Conservation (phyloP, 1,140 invertebrate species). For the Bombus sibiricus region DNA sequence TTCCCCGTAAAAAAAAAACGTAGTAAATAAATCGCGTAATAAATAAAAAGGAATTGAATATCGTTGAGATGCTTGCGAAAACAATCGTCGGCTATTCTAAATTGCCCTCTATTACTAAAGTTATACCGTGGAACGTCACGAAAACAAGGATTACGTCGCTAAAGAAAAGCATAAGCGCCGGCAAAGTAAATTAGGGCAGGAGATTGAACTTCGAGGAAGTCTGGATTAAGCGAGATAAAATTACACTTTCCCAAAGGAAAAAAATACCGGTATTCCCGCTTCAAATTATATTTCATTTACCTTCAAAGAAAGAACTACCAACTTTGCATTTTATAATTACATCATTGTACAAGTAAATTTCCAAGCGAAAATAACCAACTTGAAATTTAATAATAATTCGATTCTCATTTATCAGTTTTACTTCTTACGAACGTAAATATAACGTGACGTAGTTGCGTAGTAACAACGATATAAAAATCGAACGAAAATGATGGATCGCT, state of each 20-base stretch:
- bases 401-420: background rate
- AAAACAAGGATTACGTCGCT: background rate
- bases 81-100: background rate
- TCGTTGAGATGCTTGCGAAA: no score
- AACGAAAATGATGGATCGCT: background rate
- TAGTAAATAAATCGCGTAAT: background rate
- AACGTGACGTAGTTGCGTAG: background rate
- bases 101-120: background rate
- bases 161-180: no score
- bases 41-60: background rate
- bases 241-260: background rate
- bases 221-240: background rate
- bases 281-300: background rate
- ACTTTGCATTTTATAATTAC: background rate
- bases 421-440: background rate
- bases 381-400: background rate
- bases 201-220: slow-evolving; percentile 3
- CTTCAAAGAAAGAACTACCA: no score
- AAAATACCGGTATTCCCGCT: background rate
- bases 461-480: background rate
- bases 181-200: slow-evolving; percentile 1
- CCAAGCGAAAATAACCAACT: no score
- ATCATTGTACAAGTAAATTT: no score
- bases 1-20: background rate
- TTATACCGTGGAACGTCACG: background rate